Evolutionary conservation across 2,888 invertebrate genomes (phyloP).

Genomic region (Catocala nupta): DNA sequence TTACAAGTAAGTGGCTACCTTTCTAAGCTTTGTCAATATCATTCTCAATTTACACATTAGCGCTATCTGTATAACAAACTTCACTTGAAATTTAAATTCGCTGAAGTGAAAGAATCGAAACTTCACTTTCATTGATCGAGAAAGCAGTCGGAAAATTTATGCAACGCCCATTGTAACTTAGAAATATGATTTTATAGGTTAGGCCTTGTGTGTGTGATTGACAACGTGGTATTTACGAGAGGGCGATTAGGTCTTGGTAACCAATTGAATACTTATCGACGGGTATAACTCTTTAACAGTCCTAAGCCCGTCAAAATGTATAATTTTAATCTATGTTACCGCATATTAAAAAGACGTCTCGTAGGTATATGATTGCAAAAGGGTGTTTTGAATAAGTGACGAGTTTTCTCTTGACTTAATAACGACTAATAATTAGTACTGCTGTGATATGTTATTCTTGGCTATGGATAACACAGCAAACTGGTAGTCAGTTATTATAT

Average conservation of each 20-base stretch:
- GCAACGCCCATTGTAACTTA: conserved; percentile 54
- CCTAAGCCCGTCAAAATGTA: neutral
- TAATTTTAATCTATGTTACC: too few species aligned
- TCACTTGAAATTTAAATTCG: conserved; percentile 40
- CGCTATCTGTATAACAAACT: conserved; percentile 9
- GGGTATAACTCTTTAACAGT: neutral
- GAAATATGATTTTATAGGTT: conserved; percentile 51
- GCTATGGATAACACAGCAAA: too few species aligned
- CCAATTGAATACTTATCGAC: conserved; percentile 12
- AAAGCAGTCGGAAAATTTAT: conserved; percentile 63
- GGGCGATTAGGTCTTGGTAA: conserved; percentile 18
- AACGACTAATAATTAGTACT: too few species aligned
- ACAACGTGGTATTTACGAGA: conserved; percentile 30
- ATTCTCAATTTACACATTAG: neutral
- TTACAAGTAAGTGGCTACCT: neutral
- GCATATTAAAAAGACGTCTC: too few species aligned
- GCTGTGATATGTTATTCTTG: too few species aligned
- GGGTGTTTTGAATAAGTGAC: too few species aligned
- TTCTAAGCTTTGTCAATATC: neutral
- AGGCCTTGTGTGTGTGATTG: conserved; percentile 20
- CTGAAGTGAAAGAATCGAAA: conserved; percentile 56
- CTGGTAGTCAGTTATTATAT: too few species aligned
- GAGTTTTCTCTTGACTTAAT: too few species aligned
- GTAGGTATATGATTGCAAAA: too few species aligned
- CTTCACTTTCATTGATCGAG: conserved; percentile 62